Percentiles rank a stretch among this genome's conserved stretches.
Conservation (phyloP, 2,113 vertebrate species). For the Psittacula cyanocephala region DNA sequence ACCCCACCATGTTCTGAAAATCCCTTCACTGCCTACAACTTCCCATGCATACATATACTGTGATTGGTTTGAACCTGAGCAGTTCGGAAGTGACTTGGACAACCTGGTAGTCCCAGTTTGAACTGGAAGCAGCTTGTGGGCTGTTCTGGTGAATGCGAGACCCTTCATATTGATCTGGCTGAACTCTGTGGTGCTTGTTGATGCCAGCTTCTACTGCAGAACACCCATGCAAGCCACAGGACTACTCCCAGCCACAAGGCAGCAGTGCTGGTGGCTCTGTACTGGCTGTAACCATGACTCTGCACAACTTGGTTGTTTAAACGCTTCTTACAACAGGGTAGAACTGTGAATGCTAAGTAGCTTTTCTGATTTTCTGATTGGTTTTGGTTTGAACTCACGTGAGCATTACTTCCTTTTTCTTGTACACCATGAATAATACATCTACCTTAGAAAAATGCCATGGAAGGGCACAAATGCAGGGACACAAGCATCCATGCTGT, state of each 20-base stretch:
- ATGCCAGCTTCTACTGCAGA: not conserved
- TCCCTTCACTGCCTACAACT: not conserved
- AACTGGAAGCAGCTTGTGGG: not conserved
- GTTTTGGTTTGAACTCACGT: not conserved
- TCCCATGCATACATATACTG: fast-evolving
- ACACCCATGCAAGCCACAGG: not conserved
- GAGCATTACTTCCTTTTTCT: not conserved
- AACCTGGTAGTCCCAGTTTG: not conserved
- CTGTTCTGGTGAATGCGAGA: not conserved
- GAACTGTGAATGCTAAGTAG: not conserved
- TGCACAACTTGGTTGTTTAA: not conserved
- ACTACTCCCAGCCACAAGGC: not conserved
- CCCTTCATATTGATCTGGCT: not conserved
- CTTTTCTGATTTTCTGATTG: not conserved
- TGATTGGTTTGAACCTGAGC: not conserved
- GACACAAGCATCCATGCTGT: not conserved
- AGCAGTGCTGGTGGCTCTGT: not conserved
- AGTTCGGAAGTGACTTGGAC: not conserved
- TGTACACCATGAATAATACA: not conserved
- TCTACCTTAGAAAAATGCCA: not conserved
- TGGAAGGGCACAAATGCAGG: not conserved
- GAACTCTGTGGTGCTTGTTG: not conserved
- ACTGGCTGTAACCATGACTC: not conserved
- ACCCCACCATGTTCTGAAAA: not conserved
- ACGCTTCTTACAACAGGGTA: not conserved